Evolutionary conservation across 2,113 vertebrate species (phyloP), one percentile per base, ranked within the genome.

Genomic region (Empidonax alnorum): DNA sequence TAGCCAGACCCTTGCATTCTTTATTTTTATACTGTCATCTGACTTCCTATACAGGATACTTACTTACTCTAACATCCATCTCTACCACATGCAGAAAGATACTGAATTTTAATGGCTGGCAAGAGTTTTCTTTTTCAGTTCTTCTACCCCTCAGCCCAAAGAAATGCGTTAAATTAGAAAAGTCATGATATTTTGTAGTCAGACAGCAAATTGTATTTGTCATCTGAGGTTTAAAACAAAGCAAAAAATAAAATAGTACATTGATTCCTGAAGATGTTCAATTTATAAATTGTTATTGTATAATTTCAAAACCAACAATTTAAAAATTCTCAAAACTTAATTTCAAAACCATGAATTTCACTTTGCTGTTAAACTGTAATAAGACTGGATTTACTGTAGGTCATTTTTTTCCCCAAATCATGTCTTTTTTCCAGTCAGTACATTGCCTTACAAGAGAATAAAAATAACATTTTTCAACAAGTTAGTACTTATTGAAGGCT

Each of bases 341-440:
- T 85, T 96, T 75, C 25, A 69, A 41, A 93, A 9, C 21, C 28
- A 69, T n/a, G 12, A 85, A 69, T 94, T 91, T 69, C 17, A 69
- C 7, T 76, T 65, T 56, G 3, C 24, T 61, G 5, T 65, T 78
- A 61, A 91, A 44, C 2, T 82, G 10, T 19, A 68, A 39, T 18
- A 73, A 67, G 19, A 33, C 8, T 16, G 42, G 7, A 59, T 59
- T 84, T 61, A 53, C 15, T 75, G 6, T 35, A 59, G 23, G 7
- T 50, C 4, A 7, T 56, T 72, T 30, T 3, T 12, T 5, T 17
- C 6, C 4, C 4, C 44, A 14, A 14, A 44, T 68, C 0, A 4
- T 33, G 3, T 24, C 18, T 63, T 55, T 74, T 84, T 82, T 78
- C 44, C 41, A 58, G 20, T 20, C 56, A 65, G 4, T 22, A 13